Percentiles rank a stretch among this genome's conserved stretches.
Conservation (phyloP, 2,797 vertebrate species). For the Spinus olivaceus region DNA sequence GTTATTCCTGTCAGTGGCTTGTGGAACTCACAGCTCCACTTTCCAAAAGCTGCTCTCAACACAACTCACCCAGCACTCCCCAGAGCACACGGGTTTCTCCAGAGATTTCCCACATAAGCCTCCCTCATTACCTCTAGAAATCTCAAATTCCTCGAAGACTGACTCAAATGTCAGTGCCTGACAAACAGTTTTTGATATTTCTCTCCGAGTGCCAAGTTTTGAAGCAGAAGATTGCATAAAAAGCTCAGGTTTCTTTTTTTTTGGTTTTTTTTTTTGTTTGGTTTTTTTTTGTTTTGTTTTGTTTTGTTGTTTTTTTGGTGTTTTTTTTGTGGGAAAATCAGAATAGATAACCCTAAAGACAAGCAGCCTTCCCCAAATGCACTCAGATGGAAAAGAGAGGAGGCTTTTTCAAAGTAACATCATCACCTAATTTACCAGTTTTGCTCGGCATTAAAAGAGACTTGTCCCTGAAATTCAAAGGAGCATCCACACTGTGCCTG, state of each 20-base stretch:
- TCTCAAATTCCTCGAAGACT: neutral
- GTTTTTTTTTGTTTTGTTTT: too few relatives aligned
- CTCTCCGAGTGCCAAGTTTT: neutral
- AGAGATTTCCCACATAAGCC: neutral
- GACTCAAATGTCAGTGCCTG: neutral
- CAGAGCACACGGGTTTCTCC: neutral
- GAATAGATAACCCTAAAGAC: neutral
- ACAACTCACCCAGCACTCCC: neutral
- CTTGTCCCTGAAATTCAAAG: neutral
- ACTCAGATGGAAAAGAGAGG: neutral
- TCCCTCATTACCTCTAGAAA: neutral
- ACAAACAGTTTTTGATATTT: neutral
- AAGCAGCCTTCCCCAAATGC: neutral
- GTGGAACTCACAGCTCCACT: neutral
- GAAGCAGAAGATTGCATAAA: neutral
- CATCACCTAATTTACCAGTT: neutral
- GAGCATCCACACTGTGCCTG: neutral
- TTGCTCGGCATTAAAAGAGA: neutral
- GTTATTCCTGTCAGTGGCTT: neutral
- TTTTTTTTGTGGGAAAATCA: neutral
- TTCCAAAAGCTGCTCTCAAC: neutral
- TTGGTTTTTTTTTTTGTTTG: too few relatives aligned
- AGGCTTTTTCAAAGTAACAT: neutral
- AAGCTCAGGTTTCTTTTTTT: neutral
- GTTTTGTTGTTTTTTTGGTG: too few relatives aligned